These are phyloP conservation scores for Pyxicephalus adspersus DNA, from an alignment of 2,113 vertebrate species.

Conservation along the genomic window DNA sequence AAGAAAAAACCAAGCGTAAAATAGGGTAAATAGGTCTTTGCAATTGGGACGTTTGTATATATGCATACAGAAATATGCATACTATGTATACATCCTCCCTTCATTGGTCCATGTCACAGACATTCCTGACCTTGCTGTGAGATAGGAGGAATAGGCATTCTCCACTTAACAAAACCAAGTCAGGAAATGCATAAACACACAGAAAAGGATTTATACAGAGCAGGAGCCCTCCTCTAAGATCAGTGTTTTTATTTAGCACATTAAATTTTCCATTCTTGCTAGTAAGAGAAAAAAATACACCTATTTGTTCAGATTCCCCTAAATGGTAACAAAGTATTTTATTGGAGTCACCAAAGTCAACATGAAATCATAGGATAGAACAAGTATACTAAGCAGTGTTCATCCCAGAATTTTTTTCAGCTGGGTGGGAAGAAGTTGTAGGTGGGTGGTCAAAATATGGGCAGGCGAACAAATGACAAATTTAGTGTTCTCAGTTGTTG, in stretches of 20 bases:
- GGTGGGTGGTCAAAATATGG: too few relatives aligned
- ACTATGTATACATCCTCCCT: conserved; percentile 35
- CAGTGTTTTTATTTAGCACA: neutral
- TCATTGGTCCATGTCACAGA: conserved; percentile 25
- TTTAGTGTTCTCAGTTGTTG: too few relatives aligned
- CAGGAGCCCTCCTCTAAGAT: neutral
- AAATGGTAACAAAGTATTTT: too few relatives aligned
- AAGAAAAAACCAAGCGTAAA: neutral
- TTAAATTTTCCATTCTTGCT: too few relatives aligned
- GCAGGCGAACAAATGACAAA: too few relatives aligned
- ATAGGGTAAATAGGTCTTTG: neutral
- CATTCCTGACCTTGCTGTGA: conserved; percentile 36
- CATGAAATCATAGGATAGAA: too few relatives aligned
- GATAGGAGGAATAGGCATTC: conserved; percentile 1
- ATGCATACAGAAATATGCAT: neutral
- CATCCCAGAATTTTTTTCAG: too few relatives aligned
- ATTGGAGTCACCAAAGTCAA: too few relatives aligned
- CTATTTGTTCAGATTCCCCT: too few relatives aligned
- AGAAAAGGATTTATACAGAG: neutral
- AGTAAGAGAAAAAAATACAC: too few relatives aligned
- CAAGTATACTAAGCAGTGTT: too few relatives aligned
- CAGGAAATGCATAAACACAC: conserved; percentile 2
- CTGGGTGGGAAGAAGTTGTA: too few relatives aligned
- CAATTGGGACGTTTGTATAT: conserved; percentile 6
- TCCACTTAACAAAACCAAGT: neutral